Evolutionary conservation across 2,888 invertebrate species (phyloP).

Genomic region (Pandemis corylana): DNA sequence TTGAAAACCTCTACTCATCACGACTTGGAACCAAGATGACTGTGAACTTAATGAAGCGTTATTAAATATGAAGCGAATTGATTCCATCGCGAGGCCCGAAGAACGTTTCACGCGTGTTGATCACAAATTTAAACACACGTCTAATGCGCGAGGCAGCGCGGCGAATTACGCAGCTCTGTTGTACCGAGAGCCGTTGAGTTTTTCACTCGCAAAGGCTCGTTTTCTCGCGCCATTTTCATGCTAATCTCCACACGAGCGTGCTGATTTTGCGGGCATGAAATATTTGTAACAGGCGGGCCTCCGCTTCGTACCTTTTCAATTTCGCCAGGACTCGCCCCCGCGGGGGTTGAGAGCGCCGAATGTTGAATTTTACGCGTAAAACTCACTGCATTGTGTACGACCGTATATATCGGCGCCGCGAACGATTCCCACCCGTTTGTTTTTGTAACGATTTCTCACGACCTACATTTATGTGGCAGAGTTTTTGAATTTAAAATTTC

Average conservation of each 20-base stretch:
- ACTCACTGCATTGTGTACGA: constrained; percentile 58
- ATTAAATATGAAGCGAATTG: constrained; percentile 29
- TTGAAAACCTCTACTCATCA: background rate
- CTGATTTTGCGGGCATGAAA: constrained; percentile 74
- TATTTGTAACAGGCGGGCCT: constrained; percentile 66
- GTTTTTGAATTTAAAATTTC: constrained; percentile 52
- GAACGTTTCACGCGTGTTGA: constrained; percentile 34
- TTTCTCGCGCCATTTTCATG: constrained; percentile 74
- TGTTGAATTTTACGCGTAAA: constrained; percentile 68
- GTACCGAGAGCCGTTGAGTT: constrained; percentile 37
- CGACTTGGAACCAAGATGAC: constrained; percentile 4
- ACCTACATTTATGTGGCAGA: constrained; percentile 25
- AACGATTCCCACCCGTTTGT: constrained; percentile 37
- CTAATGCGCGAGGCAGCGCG: constrained; percentile 35
- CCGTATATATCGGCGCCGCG: constrained; percentile 37
- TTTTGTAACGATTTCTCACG: constrained; percentile 31
- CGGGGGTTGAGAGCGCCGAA: constrained; percentile 63
- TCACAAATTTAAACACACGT: constrained; percentile 40
- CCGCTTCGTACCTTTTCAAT: constrained; percentile 71
- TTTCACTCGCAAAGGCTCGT: constrained; percentile 62
- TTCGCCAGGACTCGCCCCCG: constrained; percentile 58
- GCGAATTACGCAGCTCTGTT: constrained; percentile 32
- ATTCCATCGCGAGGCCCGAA: constrained; percentile 20
- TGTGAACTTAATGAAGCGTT: constrained; percentile 28
- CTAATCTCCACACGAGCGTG: constrained; percentile 69